Conservation (phyloP, 2,888 invertebrate genomes). For the Lampropteryx suffumata region DNA sequence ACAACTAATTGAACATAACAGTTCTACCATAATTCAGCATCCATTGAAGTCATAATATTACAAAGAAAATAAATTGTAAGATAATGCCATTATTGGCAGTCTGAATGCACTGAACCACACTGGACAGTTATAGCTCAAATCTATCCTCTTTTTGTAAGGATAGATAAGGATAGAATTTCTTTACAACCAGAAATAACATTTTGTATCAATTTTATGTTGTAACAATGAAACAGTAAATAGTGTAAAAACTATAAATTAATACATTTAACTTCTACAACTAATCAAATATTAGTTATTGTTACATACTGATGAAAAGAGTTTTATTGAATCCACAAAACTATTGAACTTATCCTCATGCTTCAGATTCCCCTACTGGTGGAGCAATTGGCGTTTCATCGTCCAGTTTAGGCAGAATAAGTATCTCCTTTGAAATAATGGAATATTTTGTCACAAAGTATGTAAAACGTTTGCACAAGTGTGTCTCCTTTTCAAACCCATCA, state of each 20-base stretch:
- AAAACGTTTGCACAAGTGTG: slow-evolving; percentile 96
- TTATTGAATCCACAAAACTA: slow-evolving; percentile 34
- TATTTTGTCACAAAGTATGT: slow-evolving; percentile 99
- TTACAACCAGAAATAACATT: too few relatives aligned
- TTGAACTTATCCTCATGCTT: slow-evolving; percentile 64
- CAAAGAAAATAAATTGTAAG: too few relatives aligned
- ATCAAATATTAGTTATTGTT: slow-evolving; percentile 13
- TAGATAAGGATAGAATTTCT: too few relatives aligned
- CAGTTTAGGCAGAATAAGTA: slow-evolving; percentile 98
- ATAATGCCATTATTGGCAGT: too few relatives aligned
- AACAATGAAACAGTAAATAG: background rate
- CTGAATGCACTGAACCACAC: too few relatives aligned
- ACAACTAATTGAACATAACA: too few relatives aligned
- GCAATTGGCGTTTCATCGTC: slow-evolving; percentile 87
- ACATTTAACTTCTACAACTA: slow-evolving; percentile 8
- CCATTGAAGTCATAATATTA: too few relatives aligned
- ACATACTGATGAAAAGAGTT: slow-evolving; percentile 28
- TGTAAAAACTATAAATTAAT: slow-evolving; percentile 7
- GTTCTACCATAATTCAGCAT: too few relatives aligned
- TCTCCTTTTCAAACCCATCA: slow-evolving; percentile 98
- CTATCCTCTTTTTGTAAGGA: too few relatives aligned
- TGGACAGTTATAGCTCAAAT: too few relatives aligned
- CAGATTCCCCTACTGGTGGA: slow-evolving; percentile 78
- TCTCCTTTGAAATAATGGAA: slow-evolving; percentile 98
- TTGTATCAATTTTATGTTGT: too few relatives aligned